phyloP scores from a whole-genome alignment of 2,797 vertebrate genomes.

The Alectoris magna region DNA sequence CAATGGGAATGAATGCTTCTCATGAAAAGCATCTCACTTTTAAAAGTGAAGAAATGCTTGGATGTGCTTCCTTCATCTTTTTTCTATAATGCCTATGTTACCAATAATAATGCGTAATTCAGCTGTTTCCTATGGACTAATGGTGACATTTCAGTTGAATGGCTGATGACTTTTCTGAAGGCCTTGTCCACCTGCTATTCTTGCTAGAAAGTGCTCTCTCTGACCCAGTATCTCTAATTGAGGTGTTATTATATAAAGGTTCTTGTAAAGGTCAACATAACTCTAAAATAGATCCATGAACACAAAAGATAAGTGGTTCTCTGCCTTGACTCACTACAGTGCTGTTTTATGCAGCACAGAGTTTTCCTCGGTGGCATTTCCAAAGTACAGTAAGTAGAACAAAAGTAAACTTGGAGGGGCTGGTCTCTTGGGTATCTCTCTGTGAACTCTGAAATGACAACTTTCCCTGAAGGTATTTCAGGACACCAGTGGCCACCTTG shows the following conservation, averaged over 20 bases:
- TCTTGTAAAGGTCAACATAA: conserved; percentile 40
- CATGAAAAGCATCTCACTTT: neutral
- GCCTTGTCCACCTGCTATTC: neutral
- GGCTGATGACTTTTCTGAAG: conserved; percentile 7
- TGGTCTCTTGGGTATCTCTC: neutral
- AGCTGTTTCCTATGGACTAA: neutral
- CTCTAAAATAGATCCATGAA: conserved; percentile 12
- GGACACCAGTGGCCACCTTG: neutral
- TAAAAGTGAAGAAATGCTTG: neutral
- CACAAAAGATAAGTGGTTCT: neutral
- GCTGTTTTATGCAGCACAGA: neutral
- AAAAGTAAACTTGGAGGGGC: neutral
- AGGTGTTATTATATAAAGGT: conserved; percentile 37
- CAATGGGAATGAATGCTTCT: neutral
- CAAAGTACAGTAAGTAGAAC: neutral
- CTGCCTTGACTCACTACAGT: neutral
- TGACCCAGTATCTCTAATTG: conserved; percentile 3
- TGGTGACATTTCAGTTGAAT: conserved; percentile 40
- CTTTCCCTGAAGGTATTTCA: neutral
- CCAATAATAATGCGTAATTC: conserved; percentile 18
- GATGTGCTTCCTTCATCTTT: conserved; percentile 12
- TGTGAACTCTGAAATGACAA: neutral
- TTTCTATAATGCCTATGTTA: neutral
- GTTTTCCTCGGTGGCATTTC: conserved; percentile 1
- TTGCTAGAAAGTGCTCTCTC: conserved; percentile 22